Evolutionary conservation across 2,797 vertebrate species (phyloP).

Genomic region (Dipus sagitta): DNA sequence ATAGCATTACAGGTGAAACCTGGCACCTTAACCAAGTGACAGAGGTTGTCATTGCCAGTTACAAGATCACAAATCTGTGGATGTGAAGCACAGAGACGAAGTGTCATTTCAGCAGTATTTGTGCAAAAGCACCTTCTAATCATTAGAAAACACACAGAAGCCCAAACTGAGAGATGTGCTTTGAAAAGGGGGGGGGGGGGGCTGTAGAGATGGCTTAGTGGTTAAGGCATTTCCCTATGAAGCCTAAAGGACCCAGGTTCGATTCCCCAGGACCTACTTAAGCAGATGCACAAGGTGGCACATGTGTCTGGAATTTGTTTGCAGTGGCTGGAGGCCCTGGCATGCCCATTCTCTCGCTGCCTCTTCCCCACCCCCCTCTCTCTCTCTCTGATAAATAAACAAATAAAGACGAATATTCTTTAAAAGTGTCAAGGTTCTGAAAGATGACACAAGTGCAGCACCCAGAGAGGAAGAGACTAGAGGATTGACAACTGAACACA

Average conservation of each 20-base stretch:
- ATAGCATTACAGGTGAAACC: not conserved
- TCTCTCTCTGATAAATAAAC: too few species aligned
- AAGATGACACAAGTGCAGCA: not conserved
- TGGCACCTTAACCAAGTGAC: not conserved
- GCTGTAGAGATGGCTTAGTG: too few species aligned
- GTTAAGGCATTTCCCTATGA: too few species aligned
- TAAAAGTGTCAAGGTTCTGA: not conserved
- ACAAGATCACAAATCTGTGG: not conserved
- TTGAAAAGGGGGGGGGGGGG: not conserved
- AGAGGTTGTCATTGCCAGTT: not conserved
- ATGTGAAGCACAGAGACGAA: not conserved
- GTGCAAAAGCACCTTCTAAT: not conserved
- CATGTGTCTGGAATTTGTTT: too few species aligned
- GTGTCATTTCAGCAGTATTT: not conserved
- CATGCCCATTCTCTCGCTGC: too few species aligned
- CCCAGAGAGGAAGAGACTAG: not conserved
- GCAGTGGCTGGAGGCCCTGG: too few species aligned
- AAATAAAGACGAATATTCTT: not conserved
- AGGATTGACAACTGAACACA: not conserved
- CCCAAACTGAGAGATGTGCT: not conserved
- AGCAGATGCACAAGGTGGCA: too few species aligned
- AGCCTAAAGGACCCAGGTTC: too few species aligned
- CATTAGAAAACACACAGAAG: conserved; percentile 4
- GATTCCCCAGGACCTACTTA: too few species aligned
- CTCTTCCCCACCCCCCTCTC: too few species aligned